Conservation (phyloP, 1,140 invertebrate species). For the Microplitis mediator region DNA sequence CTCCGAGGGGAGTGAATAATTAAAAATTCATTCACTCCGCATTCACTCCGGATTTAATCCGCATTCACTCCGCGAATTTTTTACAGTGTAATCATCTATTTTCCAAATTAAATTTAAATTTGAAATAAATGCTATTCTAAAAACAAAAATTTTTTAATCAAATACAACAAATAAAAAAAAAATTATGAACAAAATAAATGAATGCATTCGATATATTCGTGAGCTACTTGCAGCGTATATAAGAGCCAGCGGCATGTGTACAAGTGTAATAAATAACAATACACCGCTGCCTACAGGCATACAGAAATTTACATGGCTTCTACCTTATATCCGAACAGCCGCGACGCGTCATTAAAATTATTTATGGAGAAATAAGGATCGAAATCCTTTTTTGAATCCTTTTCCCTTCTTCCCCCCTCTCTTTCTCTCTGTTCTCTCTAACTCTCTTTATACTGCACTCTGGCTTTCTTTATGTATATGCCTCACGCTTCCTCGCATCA, state of each 20-base stretch:
- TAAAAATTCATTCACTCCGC: no score
- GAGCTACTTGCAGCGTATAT: neutral
- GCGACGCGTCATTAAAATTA: conserved; percentile 56
- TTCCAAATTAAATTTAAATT: no score
- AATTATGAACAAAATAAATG: neutral
- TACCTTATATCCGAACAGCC: conserved; percentile 50
- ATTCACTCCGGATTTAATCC: no score
- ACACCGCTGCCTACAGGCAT: conserved; percentile 50
- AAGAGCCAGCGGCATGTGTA: conserved; percentile 26
- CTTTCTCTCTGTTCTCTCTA: neutral
- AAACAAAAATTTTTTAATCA: no score
- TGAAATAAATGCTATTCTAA: no score
- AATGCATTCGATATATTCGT: neutral
- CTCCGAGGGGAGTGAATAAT: no score
- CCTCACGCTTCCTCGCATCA: no score
- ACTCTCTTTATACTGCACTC: neutral
- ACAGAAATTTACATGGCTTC: conserved; percentile 34
- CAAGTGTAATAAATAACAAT: conserved; percentile 50
- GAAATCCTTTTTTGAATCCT: conserved; percentile 40
- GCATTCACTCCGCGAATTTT: no score
- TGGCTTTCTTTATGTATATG: neutral
- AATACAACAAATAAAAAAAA: neutral
- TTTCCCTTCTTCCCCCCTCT: conserved; percentile 17
- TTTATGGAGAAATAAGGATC: conserved; percentile 57
- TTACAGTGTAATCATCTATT: no score